Base-by-base conservation (phyloP, 2,888 invertebrate genomes). In the Smittia aterrima region DNA sequence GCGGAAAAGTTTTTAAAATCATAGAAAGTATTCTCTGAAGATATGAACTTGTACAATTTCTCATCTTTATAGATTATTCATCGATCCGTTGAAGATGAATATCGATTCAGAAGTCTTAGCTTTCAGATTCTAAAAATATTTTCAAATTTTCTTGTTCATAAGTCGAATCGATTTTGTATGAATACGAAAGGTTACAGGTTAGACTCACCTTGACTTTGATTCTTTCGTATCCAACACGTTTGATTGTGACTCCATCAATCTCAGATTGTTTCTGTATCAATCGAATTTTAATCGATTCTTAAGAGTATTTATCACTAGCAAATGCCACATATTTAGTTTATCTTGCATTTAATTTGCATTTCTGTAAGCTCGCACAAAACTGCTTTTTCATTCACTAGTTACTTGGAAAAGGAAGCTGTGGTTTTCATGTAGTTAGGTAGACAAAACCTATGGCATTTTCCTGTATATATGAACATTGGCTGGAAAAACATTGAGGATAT, bases 301-400 rank as follows among this genome's bases (percentile, higher is more conserved):
- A 62, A 27, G 58, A 62, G 24, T 64, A 4, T 58, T 58, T 40
- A 72, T 40, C 20, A 72, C 38, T 4, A 40, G 38, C 6, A 40
- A 62, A n/a, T 72, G 32, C 72, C 72, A 72, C 72, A 72, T 72
- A 72, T 20, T 62, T n/a, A n/a, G n/a, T n/a, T n/a, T n/a, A n/a
- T n/a, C n/a, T n/a, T n/a, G n/a, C n/a, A n/a, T n/a, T n/a, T n/a
- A n/a, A n/a, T n/a, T n/a, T n/a, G n/a, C 58, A 72, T 72, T 6
- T 16, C 27, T 27, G 3, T 24, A 47, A 47, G 47, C 47, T 47
- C n/a, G 11, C 24, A 64, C 24, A 38, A 0, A 22, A 25, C 25
- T 22, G 16, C 9, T 62, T 25, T 13, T 25, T 62, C 25, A 62
- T n/a, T n/a, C n/a, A n/a, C n/a, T n/a, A n/a, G n/a, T n/a, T n/a